Percentiles rank a stretch among this genome's conserved stretches.
These are phyloP conservation scores for Deroplatys truncata DNA, from an alignment of 2,888 invertebrate species.

Conservation along the genomic window DNA sequence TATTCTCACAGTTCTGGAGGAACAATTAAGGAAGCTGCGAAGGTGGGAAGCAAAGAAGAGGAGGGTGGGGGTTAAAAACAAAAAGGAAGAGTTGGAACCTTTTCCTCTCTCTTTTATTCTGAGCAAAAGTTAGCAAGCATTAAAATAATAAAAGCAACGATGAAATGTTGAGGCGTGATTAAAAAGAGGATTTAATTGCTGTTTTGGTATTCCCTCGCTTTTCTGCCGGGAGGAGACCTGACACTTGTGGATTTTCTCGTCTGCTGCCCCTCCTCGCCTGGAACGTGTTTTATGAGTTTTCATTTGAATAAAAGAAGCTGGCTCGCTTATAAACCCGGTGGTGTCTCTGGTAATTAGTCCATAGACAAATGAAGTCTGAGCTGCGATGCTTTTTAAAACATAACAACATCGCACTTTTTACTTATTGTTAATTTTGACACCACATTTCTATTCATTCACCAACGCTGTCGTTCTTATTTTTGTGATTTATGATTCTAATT, in stretches of 20 bases:
- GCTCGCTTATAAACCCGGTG: background rate
- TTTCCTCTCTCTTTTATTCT: slow-evolving; percentile 19
- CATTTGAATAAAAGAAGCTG: background rate
- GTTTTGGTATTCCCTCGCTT: background rate
- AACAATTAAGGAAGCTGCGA: slow-evolving; percentile 12
- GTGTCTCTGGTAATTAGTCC: background rate
- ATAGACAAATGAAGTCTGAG: background rate
- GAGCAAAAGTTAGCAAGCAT: background rate
- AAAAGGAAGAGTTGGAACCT: slow-evolving; percentile 1
- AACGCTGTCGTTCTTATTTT: no score
- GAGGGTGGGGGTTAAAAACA: background rate
- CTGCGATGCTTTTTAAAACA: background rate
- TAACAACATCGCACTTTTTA: background rate
- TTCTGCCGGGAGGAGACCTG: background rate
- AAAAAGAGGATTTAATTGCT: slow-evolving; percentile 25
- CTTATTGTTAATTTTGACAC: background rate
- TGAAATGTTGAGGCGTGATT: slow-evolving; percentile 7
- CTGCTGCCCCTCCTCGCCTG: background rate
- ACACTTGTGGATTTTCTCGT: slow-evolving; percentile 11
- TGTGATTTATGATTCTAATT: background rate
- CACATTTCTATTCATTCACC: background rate
- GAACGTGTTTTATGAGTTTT: slow-evolving; percentile 11
- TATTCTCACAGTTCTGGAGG: slow-evolving; percentile 1
- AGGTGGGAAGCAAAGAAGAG: background rate
- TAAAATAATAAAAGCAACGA: slow-evolving; percentile 12